Base-by-base conservation (phyloP, 2,113 vertebrate species). In the Sceloporus undulatus region DNA sequence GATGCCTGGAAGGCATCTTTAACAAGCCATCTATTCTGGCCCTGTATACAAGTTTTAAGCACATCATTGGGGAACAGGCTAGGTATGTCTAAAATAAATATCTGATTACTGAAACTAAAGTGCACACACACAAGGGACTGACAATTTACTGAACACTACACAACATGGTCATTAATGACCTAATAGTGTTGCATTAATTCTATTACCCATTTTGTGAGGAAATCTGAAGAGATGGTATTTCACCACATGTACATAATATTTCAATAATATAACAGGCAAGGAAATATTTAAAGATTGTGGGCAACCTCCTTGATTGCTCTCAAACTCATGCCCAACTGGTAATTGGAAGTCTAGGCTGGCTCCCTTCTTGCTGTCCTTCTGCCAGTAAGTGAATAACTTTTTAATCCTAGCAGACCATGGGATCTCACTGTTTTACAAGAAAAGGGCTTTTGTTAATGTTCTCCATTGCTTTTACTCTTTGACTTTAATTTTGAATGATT, bases 81-180 rank as follows among this genome's bases (percentile, higher is more conserved):
- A 34, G 34, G 34, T 19, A 85, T 85, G 29, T 78, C 59, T 34
- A 86, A 68, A 68, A 68, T 25, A 79, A 18, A 83, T 0, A 83
- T 85, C 86, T 91, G 85, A 89, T n/a, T n/a, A 85, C 40, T 76
- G 81, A 90, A 94, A 92, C 75, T 13, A 83, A 85, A 62, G 79
- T 48, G 86, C 79, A 1, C n/a, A 73, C n/a, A 73, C 83, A 34
- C 56, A 91, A 91, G 74, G 9, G 5, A 40, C 54, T n/a, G 82
- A 79, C 73, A 42, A 8, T 89, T 90, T 68, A 81, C 88, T 42
- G 73, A 85, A 62, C 34, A 7, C 11, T 40, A 2, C 38, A 1
- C 71, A 85, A 86, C 1, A 65, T 10, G 14, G 56, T 82, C n/a
- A 13, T 48, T 86, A 88, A 76, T 54, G 75, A 89, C 81, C 18